Conservation (phyloP, 2,888 invertebrate species). For the Orchesella flavescens region DNA sequence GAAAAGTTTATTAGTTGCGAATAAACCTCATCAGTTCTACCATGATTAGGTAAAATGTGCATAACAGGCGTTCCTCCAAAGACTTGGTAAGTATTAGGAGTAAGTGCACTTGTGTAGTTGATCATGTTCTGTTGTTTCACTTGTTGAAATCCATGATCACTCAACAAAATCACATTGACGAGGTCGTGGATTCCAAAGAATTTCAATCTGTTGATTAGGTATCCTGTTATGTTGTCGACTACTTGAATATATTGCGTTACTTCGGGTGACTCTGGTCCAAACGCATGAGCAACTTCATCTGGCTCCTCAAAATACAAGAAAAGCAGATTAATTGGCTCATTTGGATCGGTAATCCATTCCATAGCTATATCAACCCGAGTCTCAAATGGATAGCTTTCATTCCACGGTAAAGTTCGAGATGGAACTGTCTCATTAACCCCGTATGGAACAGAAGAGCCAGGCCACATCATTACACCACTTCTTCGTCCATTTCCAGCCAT, state of each 20-base stretch:
- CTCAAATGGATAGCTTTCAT: slow-evolving; percentile 71
- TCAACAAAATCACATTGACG: slow-evolving; percentile 81
- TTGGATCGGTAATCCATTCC: slow-evolving; percentile 78
- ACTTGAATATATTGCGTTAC: slow-evolving; percentile 72
- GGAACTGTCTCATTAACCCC: slow-evolving; percentile 75
- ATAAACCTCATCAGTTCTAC: slow-evolving; percentile 76
- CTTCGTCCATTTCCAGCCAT: slow-evolving; percentile 76
- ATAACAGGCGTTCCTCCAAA: slow-evolving; percentile 78
- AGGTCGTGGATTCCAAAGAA: slow-evolving; percentile 76
- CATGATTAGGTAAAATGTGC: slow-evolving; percentile 78
- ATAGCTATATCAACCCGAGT: slow-evolving; percentile 78
- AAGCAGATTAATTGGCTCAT: slow-evolving; percentile 81
- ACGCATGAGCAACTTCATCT: slow-evolving; percentile 79
- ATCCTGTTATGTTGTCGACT: slow-evolving; percentile 76
- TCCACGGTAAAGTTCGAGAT: slow-evolving; percentile 74
- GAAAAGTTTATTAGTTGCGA: slow-evolving; percentile 75
- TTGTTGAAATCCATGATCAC: slow-evolving; percentile 83
- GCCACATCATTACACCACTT: slow-evolving; percentile 84
- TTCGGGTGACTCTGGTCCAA: slow-evolving; percentile 77
- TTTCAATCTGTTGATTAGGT: slow-evolving; percentile 77
- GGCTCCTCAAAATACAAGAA: slow-evolving; percentile 83
- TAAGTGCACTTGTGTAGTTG: slow-evolving; percentile 77
- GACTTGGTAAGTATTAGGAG: slow-evolving; percentile 75
- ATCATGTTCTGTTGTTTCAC: slow-evolving; percentile 78
- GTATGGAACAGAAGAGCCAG: slow-evolving; percentile 78